These are phyloP conservation scores for Caerostris darwini DNA, from an alignment of 1,140 invertebrate genomes.

Conservation along the genomic window DNA sequence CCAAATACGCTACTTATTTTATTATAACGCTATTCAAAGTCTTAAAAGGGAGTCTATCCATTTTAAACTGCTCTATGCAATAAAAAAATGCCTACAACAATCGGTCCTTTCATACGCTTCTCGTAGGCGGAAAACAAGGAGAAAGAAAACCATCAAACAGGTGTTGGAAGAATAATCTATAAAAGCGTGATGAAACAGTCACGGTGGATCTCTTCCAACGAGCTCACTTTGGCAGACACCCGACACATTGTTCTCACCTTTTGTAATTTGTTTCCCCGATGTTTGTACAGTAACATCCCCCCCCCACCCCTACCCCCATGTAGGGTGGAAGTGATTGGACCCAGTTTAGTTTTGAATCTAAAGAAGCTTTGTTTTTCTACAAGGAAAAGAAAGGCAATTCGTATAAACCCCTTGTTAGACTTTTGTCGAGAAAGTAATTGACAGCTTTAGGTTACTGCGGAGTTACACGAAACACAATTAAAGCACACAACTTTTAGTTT, in stretches of 20 bases:
- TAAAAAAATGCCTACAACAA: not conserved
- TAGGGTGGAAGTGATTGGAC: not conserved
- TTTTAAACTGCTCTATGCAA: too few relatives aligned
- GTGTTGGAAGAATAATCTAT: not conserved
- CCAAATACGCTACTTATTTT: too few relatives aligned
- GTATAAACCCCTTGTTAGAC: too few relatives aligned
- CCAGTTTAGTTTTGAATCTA: not conserved
- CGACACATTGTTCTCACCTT: slow-evolving; percentile 16
- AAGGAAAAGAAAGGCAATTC: not conserved
- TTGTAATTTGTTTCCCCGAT: not conserved
- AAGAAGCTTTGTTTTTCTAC: not conserved
- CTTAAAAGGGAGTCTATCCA: too few relatives aligned
- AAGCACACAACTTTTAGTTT: too few relatives aligned
- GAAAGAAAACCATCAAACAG: not conserved
- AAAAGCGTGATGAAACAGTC: not conserved
- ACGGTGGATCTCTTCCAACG: not conserved
- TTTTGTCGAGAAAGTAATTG: too few relatives aligned
- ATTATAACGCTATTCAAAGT: too few relatives aligned
- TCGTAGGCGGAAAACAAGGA: not conserved
- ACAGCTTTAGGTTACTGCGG: too few relatives aligned
- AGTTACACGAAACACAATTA: too few relatives aligned
- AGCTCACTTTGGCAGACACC: not conserved
- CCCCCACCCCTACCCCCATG: not conserved
- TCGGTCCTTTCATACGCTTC: not conserved
- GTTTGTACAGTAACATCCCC: not conserved